Conservation (phyloP, 2,797 vertebrate genomes). For the Schizopygopsis pylzovi region DNA sequence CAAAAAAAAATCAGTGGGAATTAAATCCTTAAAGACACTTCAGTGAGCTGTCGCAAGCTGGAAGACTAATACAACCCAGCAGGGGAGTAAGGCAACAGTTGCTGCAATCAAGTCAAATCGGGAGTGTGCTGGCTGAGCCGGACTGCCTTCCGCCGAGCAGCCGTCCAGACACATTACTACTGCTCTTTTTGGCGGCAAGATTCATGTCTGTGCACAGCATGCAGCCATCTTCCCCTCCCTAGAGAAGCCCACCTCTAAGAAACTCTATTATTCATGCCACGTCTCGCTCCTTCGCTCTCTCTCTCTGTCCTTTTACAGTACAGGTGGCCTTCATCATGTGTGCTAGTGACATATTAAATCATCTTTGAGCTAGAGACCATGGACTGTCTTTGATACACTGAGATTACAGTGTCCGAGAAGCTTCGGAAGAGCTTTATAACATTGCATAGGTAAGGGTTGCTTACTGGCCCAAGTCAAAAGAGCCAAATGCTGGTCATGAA, state of each 20-base stretch:
- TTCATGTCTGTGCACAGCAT: conserved; percentile 56
- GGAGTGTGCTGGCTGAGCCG: conserved; percentile 51
- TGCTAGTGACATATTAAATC: conserved; percentile 46
- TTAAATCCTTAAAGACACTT: conserved; percentile 63
- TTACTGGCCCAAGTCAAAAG: neutral
- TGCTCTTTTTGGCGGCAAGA: conserved; percentile 45
- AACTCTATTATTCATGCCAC: conserved; percentile 52
- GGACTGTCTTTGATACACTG: conserved; percentile 40
- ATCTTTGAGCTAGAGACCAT: conserved; percentile 41
- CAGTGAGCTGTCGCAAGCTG: conserved; percentile 46
- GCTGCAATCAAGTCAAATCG: conserved; percentile 64
- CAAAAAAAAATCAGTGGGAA: conserved; percentile 15
- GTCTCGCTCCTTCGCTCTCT: conserved; percentile 24
- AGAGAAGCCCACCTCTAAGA: conserved; percentile 29
- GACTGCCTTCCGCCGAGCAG: conserved; percentile 51
- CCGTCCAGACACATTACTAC: conserved; percentile 64
- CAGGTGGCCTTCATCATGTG: conserved; percentile 57
- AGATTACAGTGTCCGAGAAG: conserved; percentile 55
- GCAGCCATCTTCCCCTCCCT: conserved; percentile 53
- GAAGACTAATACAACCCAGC: conserved; percentile 64
- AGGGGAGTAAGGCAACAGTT: conserved; percentile 63
- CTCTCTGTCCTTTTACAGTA: conserved; percentile 45
- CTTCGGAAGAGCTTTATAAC: conserved; percentile 15
- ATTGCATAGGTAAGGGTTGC: neutral
- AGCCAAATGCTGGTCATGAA: neutral